phyloP scores from a whole-genome alignment of 2,888 invertebrate species.

The Ctena decussata region DNA sequence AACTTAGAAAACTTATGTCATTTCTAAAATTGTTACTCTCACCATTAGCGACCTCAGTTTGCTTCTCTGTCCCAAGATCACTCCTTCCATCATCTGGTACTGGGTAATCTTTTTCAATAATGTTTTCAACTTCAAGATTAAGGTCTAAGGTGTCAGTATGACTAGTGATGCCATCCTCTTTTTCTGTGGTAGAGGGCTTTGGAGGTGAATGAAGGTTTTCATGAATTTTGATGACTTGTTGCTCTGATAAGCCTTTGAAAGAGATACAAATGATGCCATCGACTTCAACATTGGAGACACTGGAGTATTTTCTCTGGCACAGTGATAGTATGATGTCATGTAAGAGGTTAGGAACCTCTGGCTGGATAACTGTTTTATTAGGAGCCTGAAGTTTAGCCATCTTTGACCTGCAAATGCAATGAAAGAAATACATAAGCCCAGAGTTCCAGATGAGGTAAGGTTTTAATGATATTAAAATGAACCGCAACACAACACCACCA shows the following conservation, averaged over 20 bases:
- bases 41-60: not conserved
- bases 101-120: not conserved
- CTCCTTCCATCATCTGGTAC: not conserved
- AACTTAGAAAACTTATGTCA: constrained; percentile 1
- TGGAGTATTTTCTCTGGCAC: constrained; percentile 62
- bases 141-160: no score
- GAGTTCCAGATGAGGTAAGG: no score
- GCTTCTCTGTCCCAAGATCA: not conserved
- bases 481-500: no score
- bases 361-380: constrained; percentile 10
- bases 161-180: not conserved
- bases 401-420: not conserved
- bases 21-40: not conserved
- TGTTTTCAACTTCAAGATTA: not conserved
- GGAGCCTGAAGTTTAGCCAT: constrained; percentile 32
- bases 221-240: constrained; percentile 73
- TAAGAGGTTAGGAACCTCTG: constrained; percentile 45
- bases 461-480: no score
- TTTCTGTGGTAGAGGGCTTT: not conserved
- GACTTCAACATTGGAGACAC: constrained; percentile 59
- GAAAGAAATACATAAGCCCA: no score
- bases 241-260: constrained; percentile 59
- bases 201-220: constrained; percentile 31
- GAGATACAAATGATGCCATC: constrained; percentile 74
- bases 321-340: constrained; percentile 67